phyloP scores from a whole-genome alignment of 2,797 vertebrate genomes.

The Sternotherus odoratus region DNA sequence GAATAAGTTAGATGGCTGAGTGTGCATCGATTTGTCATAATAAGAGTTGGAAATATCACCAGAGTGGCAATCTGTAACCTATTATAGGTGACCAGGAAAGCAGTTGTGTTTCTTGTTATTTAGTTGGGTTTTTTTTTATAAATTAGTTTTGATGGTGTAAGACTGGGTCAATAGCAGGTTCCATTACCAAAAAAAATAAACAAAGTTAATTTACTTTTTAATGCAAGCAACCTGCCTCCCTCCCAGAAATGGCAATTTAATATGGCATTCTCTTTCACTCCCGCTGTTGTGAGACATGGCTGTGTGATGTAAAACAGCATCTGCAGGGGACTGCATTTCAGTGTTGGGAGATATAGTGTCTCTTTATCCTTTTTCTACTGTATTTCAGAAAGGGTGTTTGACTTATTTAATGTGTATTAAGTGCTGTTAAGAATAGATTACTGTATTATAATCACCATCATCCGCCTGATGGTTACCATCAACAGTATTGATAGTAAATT shows the following conservation, averaged over 20 bases:
- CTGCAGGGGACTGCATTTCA: neutral
- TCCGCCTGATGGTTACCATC: neutral
- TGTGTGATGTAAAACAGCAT: neutral
- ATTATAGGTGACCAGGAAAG: conserved; percentile 12
- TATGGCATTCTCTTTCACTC: neutral
- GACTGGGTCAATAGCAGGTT: neutral
- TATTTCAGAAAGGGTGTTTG: neutral
- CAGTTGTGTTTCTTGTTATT: conserved; percentile 24
- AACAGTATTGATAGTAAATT: neutral
- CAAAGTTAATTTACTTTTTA: neutral
- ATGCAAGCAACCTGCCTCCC: neutral
- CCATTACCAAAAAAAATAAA: neutral
- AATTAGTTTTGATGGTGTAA: neutral
- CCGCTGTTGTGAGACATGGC: neutral
- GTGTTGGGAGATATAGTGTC: neutral
- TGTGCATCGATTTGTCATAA: conserved; percentile 61
- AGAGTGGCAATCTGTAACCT: conserved; percentile 45
- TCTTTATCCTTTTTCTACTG: neutral
- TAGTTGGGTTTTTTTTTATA: neutral
- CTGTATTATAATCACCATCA: neutral
- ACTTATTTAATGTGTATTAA: neutral
- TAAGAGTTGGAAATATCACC: conserved; percentile 35
- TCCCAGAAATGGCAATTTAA: neutral
- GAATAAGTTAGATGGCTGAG: conserved; percentile 54
- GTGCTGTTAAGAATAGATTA: neutral